Conservation (phyloP, 1,140 invertebrate genomes). For the Oryctes rhinoceros region DNA sequence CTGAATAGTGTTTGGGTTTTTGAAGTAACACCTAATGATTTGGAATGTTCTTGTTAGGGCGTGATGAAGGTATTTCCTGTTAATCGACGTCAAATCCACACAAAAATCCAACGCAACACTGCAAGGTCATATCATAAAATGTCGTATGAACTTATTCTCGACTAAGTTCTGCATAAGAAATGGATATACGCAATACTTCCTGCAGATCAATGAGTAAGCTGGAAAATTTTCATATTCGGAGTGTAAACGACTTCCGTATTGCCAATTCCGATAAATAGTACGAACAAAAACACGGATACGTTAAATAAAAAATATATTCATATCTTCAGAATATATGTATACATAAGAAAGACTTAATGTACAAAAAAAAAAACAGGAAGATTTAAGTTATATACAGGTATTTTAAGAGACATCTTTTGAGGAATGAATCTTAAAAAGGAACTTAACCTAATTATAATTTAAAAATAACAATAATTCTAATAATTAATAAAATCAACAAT, state of each 20-base stretch:
- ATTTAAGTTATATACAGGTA: constrained; percentile 40
- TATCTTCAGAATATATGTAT: constrained; percentile 39
- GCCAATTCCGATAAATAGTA: neutral
- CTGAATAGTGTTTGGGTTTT: no score
- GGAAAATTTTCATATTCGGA: constrained; percentile 21
- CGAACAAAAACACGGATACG: neutral
- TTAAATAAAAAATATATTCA: constrained; percentile 42
- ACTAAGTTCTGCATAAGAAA: neutral
- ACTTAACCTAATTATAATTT: constrained; percentile 60
- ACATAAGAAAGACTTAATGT: constrained; percentile 37
- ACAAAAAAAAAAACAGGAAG: constrained; percentile 39
- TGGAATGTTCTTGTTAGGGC: no score
- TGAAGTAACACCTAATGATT: no score
- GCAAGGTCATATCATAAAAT: neutral
- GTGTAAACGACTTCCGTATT: neutral
- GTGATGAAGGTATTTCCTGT: neutral
- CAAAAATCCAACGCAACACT: neutral
- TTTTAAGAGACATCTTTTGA: constrained; percentile 41
- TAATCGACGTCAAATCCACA: neutral
- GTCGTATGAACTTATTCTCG: neutral
- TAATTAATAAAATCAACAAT: constrained; percentile 61
- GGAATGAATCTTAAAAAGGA: constrained; percentile 49
- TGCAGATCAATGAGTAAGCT: neutral
- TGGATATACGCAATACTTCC: neutral
- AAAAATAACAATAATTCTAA: constrained; percentile 57